A percentile compares a stretch with the other conserved stretches of the same genome.
phyloP scores from a whole-genome alignment of 2,888 invertebrate species.

The Pammene fasciana region DNA sequence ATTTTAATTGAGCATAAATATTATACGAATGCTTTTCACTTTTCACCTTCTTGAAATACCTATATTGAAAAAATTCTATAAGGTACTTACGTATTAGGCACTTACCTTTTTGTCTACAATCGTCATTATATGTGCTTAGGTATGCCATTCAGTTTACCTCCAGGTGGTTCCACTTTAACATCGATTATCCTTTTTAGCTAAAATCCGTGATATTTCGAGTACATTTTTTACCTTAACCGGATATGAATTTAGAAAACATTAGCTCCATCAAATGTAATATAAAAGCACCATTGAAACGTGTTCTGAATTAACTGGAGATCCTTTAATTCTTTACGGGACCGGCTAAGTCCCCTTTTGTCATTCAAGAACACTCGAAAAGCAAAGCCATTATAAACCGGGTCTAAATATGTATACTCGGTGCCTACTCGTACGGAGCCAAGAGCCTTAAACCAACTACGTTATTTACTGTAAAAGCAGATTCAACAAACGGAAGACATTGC shows the following conservation, averaged over 20 bases:
- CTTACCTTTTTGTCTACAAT: background rate
- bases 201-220: slow-evolving; percentile 53
- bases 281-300: slow-evolving; percentile 69
- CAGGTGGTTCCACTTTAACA: slow-evolving; percentile 53
- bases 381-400: slow-evolving; percentile 68
- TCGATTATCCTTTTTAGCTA: slow-evolving; percentile 48
- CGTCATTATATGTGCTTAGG: slow-evolving; percentile 14
- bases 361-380: slow-evolving; percentile 70
- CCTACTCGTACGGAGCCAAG: slow-evolving; percentile 54
- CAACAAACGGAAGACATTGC: slow-evolving; percentile 73
- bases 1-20: background rate
- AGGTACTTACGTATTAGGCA: slow-evolving; percentile 14
- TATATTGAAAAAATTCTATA: slow-evolving; percentile 26
- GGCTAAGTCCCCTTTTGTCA: slow-evolving; percentile 73
- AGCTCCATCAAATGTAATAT: slow-evolving; percentile 59
- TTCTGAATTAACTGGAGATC: slow-evolving; percentile 67
- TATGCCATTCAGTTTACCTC: slow-evolving; percentile 45
- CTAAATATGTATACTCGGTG: slow-evolving; percentile 71
- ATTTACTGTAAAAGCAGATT: slow-evolving; percentile 75
- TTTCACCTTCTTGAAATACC: no score
- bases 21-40: background rate
- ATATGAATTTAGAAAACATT: slow-evolving; percentile 69
- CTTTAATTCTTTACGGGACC: slow-evolving; percentile 57
- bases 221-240: slow-evolving; percentile 68
- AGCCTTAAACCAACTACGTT: slow-evolving; percentile 66